Evolutionary conservation across 1,140 invertebrate genomes (phyloP).

Genomic region (Leptoteleia sp.): DNA sequence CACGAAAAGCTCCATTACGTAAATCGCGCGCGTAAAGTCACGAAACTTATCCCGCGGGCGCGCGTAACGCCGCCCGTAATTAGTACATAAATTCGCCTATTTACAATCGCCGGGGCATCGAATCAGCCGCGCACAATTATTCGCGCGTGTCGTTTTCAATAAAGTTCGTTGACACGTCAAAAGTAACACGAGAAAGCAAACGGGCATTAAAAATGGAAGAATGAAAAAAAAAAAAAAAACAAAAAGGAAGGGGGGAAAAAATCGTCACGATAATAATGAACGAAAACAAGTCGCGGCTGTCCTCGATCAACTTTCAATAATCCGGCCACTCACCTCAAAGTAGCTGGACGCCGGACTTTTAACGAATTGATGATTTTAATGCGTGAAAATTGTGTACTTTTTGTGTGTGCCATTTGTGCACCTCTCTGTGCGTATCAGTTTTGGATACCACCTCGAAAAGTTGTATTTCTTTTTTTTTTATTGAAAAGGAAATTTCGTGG

Average conservation of each 20-base stretch:
- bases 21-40: conserved; percentile 23
- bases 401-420: too few relatives aligned
- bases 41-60: conserved; percentile 28
- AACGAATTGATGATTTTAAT: too few relatives aligned
- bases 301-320: conserved; percentile 56
- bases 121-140: conserved; percentile 4
- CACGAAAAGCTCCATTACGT: conserved; percentile 24
- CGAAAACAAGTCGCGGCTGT: conserved; percentile 31
- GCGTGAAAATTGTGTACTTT: too few relatives aligned
- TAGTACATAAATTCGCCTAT: conserved; percentile 41
- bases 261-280: conserved; percentile 10
- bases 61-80: conserved; percentile 10
- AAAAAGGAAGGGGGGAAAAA: too few relatives aligned
- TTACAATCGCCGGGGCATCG: conserved; percentile 10
- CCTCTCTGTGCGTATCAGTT: too few relatives aligned
- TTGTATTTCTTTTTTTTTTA: too few relatives aligned
- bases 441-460: too few relatives aligned
- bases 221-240: too few relatives aligned
- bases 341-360: too few relatives aligned
- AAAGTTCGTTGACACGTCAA: conserved; percentile 48
- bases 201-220: too few relatives aligned
- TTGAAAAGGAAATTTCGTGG: too few relatives aligned
- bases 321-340: too few relatives aligned
- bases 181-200: conserved; percentile 43
- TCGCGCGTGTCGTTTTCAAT: conserved; percentile 20